These are phyloP conservation scores for Artibeus jamaicensis DNA, from an alignment of 2,797 vertebrate genomes.

Conservation along the genomic window DNA sequence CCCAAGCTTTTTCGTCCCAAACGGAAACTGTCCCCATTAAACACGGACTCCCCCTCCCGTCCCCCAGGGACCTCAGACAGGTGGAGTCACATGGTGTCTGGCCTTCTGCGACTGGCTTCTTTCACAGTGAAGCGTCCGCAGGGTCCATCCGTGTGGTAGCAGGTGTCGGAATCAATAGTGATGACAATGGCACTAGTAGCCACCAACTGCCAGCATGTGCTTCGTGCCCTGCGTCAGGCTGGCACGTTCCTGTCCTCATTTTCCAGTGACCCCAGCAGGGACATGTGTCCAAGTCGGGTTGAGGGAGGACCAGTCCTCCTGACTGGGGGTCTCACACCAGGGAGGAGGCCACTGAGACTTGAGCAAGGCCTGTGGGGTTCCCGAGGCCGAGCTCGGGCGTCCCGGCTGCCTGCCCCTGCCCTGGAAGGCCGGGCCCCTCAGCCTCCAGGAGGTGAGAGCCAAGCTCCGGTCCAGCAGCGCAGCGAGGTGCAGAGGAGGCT, in stretches of 20 bases:
- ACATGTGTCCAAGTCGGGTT: too few relatives aligned
- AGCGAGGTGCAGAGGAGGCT: background rate
- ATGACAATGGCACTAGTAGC: accelerated
- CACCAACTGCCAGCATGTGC: background rate
- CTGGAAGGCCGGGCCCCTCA: background rate
- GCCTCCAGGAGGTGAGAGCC: background rate
- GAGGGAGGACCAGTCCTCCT: background rate
- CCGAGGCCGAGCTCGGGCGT: background rate
- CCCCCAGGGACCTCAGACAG: accelerated
- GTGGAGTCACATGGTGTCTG: background rate
- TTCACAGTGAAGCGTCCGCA: background rate
- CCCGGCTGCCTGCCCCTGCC: background rate
- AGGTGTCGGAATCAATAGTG: accelerated
- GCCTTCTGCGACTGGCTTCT: background rate
- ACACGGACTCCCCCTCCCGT: accelerated
- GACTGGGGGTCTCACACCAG: background rate
- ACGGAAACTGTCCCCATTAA: background rate
- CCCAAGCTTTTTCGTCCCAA: too few relatives aligned
- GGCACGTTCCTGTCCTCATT: background rate
- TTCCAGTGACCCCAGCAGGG: background rate
- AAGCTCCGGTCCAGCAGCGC: background rate
- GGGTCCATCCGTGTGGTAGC: background rate
- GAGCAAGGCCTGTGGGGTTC: background rate
- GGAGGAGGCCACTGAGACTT: background rate
- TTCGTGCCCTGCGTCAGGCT: background rate